Evolutionary conservation across 2,888 invertebrate genomes (phyloP).

Genomic region (Ormia ochracea): DNA sequence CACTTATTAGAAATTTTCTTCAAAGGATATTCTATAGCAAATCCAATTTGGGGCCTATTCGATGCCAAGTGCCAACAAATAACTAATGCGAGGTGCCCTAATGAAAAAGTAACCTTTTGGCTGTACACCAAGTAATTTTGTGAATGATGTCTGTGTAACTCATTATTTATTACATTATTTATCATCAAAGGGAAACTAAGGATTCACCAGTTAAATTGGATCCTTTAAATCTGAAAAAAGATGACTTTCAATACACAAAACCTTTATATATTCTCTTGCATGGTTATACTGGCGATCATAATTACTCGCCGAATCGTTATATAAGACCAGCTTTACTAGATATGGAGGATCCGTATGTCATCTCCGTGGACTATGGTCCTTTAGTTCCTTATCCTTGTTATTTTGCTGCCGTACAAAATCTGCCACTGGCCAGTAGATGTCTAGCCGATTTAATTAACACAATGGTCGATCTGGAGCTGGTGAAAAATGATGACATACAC

Average conservation of each 20-base stretch:
- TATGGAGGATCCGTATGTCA: slow-evolving; percentile 80
- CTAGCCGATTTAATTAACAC: slow-evolving; percentile 79
- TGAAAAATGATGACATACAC: slow-evolving; percentile 78
- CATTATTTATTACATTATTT: neutral
- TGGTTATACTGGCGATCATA: slow-evolving; percentile 81
- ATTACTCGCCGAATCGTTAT: slow-evolving; percentile 80
- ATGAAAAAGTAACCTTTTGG: slow-evolving; percentile 81
- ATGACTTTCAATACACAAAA: slow-evolving; percentile 71
- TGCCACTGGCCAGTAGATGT: slow-evolving; percentile 80
- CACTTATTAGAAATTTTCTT: neutral
- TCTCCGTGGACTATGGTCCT: slow-evolving; percentile 81
- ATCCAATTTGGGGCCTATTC: slow-evolving; percentile 66
- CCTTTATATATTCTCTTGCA: slow-evolving; percentile 81
- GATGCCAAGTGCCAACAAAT: slow-evolving; percentile 67
- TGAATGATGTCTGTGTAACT: neutral
- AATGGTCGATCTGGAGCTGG: slow-evolving; percentile 76
- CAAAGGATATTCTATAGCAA: slow-evolving; percentile 50
- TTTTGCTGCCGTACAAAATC: slow-evolving; percentile 79
- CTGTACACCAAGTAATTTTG: slow-evolving; percentile 79
- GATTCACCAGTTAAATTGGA: slow-evolving; percentile 78
- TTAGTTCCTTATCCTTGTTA: slow-evolving; percentile 81
- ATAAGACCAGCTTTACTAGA: slow-evolving; percentile 81
- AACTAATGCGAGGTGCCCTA: slow-evolving; percentile 77
- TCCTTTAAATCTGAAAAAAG: slow-evolving; percentile 68
- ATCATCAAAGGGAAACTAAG: slow-evolving; percentile 67